Base-by-base conservation (phyloP, 2,797 vertebrate genomes). In the Taenioides sp. region DNA sequence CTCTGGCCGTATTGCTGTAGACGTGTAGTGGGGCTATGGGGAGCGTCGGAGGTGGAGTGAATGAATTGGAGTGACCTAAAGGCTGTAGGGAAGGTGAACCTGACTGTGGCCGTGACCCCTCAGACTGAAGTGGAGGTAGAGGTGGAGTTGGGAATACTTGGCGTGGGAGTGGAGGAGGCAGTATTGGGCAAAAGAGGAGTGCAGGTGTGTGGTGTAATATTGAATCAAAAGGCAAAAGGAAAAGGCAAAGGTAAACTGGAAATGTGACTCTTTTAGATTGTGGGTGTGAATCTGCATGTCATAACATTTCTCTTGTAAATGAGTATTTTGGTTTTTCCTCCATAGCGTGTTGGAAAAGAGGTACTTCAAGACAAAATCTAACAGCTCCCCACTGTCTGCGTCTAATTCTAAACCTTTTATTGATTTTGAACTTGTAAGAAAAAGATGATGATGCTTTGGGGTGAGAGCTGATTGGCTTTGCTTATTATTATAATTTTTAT, bases 1-100 rank as follows among this genome's bases (percentile, higher is more conserved):
- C 88, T 60, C 74, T 77, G 86, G 85, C 87, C 84, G 83, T 84
- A 89, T 83, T 86, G 88, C 86, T 80, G 61, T 22, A 23, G 82
- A 88, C 65, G 77, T 58, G 52, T 76, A 83, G 82, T 72, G 73
- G 76, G 77, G 65, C 71, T 84, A 67, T 77, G 73, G 81, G 65
- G 83, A 74, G 79, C 79, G 70, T 74, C 84, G 80, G 65, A 86
- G 74, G 66, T 70, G 71, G 79, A 31, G 17, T 25, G 43, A 75
- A 71, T 80, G 82, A 83, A 81, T 78, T 76, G 75, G 66, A 47
- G 47, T 79, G 86, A 83, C 82, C 80, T 73, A 43, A 73, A 80
- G 70, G 73, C 52, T 79, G 60, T 69, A 55, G 67, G 31, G 69
- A 58, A 71, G 55, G 59, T 76, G 72, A 73, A 73, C 43, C 49